phyloP scores from a whole-genome alignment of 1,140 invertebrate genomes.

The Drosophila tristis region DNA sequence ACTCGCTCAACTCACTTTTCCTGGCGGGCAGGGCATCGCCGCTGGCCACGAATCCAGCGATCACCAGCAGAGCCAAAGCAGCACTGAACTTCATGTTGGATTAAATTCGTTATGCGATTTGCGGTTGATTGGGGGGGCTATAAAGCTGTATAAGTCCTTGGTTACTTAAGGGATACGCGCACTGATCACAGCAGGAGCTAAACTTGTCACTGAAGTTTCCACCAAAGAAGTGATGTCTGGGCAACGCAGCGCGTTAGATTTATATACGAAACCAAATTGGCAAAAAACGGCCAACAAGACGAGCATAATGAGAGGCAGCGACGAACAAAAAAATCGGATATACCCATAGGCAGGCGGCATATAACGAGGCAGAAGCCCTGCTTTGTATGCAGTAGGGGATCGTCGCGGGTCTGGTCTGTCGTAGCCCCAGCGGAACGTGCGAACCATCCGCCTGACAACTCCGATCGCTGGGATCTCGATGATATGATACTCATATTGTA shows the following conservation, averaged over 20 bases:
- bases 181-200: constrained; percentile 83
- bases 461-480: constrained; percentile 11
- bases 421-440: constrained; percentile 57
- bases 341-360: constrained; percentile 58
- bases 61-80: constrained; percentile 67
- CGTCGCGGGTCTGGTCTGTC: constrained; percentile 28
- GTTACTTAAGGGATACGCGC: constrained; percentile 34
- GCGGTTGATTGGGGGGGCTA: constrained; percentile 2
- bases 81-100: constrained; percentile 75
- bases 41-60: constrained; percentile 70
- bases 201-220: constrained; percentile 84
- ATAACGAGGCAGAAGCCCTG: constrained; percentile 21
- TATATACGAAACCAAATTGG: constrained; percentile 74
- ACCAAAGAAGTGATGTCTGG: constrained; percentile 84
- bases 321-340: constrained; percentile 70
- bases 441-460: constrained; percentile 53
- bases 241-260: constrained; percentile 78
- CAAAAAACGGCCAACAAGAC: constrained; percentile 57
- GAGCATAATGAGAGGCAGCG: constrained; percentile 72
- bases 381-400: constrained; percentile 62
- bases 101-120: constrained; percentile 12
- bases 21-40: constrained; percentile 72
- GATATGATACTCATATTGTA: constrained; percentile 9
- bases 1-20: constrained; percentile 71
- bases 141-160: constrained; percentile 9